Evolutionary conservation across 2,888 invertebrate species (phyloP).

Genomic region (Eledona agricola): DNA sequence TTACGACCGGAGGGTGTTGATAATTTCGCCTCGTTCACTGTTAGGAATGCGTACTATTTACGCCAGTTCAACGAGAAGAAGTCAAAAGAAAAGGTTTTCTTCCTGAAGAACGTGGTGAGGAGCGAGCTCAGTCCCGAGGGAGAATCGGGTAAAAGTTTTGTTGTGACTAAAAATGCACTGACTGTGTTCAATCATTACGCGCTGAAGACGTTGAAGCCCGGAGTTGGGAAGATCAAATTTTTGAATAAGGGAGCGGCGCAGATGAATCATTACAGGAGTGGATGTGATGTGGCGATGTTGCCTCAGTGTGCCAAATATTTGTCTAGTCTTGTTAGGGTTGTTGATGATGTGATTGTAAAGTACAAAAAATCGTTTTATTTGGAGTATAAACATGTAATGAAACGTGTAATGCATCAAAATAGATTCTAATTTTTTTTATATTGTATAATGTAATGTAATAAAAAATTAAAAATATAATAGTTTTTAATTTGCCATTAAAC

Average conservation of each 20-base stretch:
- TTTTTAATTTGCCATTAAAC: no score
- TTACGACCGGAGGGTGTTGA: constrained; percentile 55
- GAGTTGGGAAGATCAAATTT: constrained; percentile 66
- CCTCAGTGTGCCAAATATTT: constrained; percentile 56
- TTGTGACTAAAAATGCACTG: constrained; percentile 70
- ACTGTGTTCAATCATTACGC: constrained; percentile 82
- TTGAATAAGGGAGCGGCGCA: constrained; percentile 69
- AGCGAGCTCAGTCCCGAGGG: constrained; percentile 67
- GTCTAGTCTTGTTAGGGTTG: constrained; percentile 51
- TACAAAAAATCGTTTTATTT: constrained; percentile 35
- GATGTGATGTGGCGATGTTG: constrained; percentile 56
- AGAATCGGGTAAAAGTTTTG: constrained; percentile 77
- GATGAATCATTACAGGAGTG: constrained; percentile 73
- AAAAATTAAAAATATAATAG: no score
- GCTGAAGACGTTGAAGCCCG: constrained; percentile 67
- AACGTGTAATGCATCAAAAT: no score
- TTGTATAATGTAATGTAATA: no score
- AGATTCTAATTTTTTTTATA: no score
- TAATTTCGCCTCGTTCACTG: constrained; percentile 68
- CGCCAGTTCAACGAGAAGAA: constrained; percentile 32
- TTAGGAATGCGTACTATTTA: constrained; percentile 70
- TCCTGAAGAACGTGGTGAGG: constrained; percentile 46
- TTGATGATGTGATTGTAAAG: constrained; percentile 51
- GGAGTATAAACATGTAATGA: no score
- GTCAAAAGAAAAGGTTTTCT: constrained; percentile 40